These are phyloP conservation scores for Melinaea marsaeus DNA, from an alignment of 2,888 invertebrate species.

Conservation along the genomic window DNA sequence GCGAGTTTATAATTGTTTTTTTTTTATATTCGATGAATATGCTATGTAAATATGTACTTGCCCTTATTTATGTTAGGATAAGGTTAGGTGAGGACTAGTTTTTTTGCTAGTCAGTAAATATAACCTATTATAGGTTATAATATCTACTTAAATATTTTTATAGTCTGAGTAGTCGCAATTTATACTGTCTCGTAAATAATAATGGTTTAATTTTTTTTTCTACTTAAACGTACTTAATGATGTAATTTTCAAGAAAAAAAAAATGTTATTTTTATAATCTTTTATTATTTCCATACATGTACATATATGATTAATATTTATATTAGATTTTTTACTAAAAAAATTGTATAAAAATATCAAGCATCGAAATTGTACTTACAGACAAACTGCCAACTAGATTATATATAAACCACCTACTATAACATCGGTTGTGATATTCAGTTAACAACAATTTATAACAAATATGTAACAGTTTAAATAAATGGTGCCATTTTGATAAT, in stretches of 20 bases:
- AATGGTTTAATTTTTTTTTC: not conserved
- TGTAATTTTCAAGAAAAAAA: not conserved
- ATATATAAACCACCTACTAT: slow-evolving; percentile 40
- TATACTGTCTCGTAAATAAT: slow-evolving; percentile 19
- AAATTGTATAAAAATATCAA: slow-evolving; percentile 34
- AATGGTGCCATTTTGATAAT: slow-evolving; percentile 63
- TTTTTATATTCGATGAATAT: slow-evolving; percentile 56
- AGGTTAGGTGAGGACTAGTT: slow-evolving; percentile 65
- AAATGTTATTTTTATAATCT: slow-evolving; percentile 11
- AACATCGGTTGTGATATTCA: slow-evolving; percentile 65
- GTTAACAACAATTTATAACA: slow-evolving; percentile 36
- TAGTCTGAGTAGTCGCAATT: slow-evolving; percentile 3
- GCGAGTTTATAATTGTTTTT: slow-evolving; percentile 51
- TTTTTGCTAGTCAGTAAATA: slow-evolving; percentile 68
- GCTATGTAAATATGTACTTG: slow-evolving; percentile 70
- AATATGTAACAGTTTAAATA: slow-evolving; percentile 48
- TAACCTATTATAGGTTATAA: slow-evolving; percentile 24
- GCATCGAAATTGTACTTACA: slow-evolving; percentile 25
- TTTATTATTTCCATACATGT: slow-evolving; percentile 21
- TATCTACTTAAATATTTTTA: slow-evolving; percentile 17
- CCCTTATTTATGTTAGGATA: slow-evolving; percentile 63
- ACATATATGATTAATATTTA: slow-evolving; percentile 38
- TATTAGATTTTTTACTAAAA: slow-evolving; percentile 55
- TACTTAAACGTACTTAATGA: slow-evolving; percentile 1
- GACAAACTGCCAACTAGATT: not conserved